These are phyloP conservation scores for Xiphophorus couchianus DNA, from an alignment of 2,113 vertebrate genomes.

Conservation along the genomic window DNA sequence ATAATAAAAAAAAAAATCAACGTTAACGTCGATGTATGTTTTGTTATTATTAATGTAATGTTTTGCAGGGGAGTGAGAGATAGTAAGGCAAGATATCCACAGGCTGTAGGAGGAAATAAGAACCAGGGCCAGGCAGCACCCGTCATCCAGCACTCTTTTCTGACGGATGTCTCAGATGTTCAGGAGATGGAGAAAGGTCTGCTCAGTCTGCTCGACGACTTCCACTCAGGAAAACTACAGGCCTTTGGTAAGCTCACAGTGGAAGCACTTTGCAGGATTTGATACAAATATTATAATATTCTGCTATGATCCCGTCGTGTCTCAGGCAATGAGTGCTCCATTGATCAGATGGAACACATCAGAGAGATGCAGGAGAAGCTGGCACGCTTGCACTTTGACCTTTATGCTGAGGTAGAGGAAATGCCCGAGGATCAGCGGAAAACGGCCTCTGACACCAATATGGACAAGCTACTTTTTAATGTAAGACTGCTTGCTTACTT, in stretches of 20 bases:
- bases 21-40: not conserved
- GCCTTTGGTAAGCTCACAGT: conserved; percentile 86
- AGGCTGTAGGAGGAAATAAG: conserved; percentile 52
- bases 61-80: conserved; percentile 83
- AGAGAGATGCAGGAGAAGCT: conserved; percentile 98
- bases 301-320: not conserved
- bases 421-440: conserved; percentile 93
- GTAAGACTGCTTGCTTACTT: conserved; percentile 76
- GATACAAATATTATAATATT: not conserved
- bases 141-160: conserved; percentile 93
- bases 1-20: not conserved
- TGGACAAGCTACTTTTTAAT: conserved; percentile 93
- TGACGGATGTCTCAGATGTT: conserved; percentile 97
- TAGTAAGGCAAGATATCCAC: conserved; percentile 82
- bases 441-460: conserved; percentile 88
- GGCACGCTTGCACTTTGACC: conserved; percentile 93
- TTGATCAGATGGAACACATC: conserved; percentile 97
- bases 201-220: conserved; percentile 95
- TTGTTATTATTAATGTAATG: too few species aligned
- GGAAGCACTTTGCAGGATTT: not conserved
- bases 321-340: conserved; percentile 95
- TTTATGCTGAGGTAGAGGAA: conserved; percentile 92
- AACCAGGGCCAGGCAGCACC: conserved; percentile 81
- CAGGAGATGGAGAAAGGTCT: conserved; percentile 99
- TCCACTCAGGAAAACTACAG: conserved; percentile 97